Conservation (phyloP, 2,888 invertebrate genomes). For the Cryptops parisi region DNA sequence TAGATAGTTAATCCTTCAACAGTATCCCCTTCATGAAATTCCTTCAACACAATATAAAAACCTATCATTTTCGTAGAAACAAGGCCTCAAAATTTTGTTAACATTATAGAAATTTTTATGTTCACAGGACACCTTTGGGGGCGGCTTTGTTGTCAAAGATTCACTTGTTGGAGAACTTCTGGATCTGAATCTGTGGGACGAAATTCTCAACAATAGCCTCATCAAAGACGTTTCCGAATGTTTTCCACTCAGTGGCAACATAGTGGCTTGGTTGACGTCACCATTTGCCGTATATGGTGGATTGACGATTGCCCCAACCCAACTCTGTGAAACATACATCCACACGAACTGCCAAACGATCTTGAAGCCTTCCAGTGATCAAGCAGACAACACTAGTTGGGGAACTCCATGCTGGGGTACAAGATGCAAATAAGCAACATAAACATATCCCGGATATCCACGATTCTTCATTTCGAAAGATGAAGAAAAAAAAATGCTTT, state of each 20-base stretch:
- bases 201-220: background rate
- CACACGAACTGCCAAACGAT: too few species aligned
- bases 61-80: too few species aligned
- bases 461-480: too few species aligned
- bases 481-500: too few species aligned
- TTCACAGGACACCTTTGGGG: background rate
- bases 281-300: conserved; percentile 3
- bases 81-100: too few species aligned
- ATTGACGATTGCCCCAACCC: background rate
- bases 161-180: conserved; percentile 2
- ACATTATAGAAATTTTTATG: too few species aligned
- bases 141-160: conserved; percentile 7
- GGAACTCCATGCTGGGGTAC: background rate
- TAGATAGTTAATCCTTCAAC: too few species aligned
- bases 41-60: too few species aligned
- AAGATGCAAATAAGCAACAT: background rate
- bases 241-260: background rate
- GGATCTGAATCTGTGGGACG: conserved; percentile 6
- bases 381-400: too few species aligned
- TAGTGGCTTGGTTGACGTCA: conserved; percentile 2
- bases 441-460: too few species aligned
- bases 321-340: conserved; percentile 2
- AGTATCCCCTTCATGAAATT: too few species aligned
- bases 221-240: background rate
- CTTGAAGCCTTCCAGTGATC: too few species aligned